Base-by-base conservation (phyloP, 2,888 invertebrate genomes). In the Temnothorax rugatulus region DNA sequence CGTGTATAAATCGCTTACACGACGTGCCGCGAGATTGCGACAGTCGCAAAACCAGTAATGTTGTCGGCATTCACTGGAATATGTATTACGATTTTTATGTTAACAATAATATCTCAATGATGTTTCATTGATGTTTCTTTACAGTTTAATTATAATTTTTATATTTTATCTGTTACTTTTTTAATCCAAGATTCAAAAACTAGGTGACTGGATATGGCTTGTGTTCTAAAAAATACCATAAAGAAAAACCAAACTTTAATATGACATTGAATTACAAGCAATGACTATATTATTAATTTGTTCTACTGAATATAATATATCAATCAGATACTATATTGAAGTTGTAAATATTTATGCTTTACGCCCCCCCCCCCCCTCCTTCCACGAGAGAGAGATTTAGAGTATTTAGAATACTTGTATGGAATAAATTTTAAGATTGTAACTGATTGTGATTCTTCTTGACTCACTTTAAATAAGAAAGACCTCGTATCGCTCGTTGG, bases 11-110 rank as follows among this genome's bases (percentile, higher is more conserved):
- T 50, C n/a, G 18, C 18, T 74, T 74, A 47, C 8, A 15, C 8
- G 4, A 75, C 0, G 18, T 38, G 50, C 50, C 64, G 63, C 63
- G 21, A 75, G 75, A 50, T 50, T 18, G 61, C 63, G 75, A 50
- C 21, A 75, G 75, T 4, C 18, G 7, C 34, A 50, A 63, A 75
- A 50, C 4, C 47, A 13, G 8, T 41, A 13, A n/a, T 47, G 13
- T n/a, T 29, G 7, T 71, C 69, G 8, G 29, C 9, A 29, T 68
- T 34, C 9, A 61, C 11, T 61, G 4, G 2, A 34, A 34, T 61
- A 57, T 21, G 11, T 25, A 13, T 54, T 54, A 54, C n/a, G 9
- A 5, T 50, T 54, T 0, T n/a, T 21, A 21, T 4, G 4, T 54
- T 54, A 54, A 52, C 9, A 52, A 9, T 21, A 21, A 54, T 54